Evolutionary conservation across 2,888 invertebrate genomes (phyloP).

Genomic region (Philereme vetulata): DNA sequence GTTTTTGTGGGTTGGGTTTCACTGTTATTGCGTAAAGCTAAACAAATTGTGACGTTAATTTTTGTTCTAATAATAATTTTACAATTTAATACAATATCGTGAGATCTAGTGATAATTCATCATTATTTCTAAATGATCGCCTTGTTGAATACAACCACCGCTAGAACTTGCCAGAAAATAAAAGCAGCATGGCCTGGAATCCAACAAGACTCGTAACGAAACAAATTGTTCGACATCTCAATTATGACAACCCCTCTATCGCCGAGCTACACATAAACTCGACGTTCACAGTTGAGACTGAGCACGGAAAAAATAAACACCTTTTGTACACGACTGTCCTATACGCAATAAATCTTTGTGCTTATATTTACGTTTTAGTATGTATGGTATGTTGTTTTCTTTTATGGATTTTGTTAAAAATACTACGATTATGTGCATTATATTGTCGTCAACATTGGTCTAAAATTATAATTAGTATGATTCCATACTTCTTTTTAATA

Average conservation of each 20-base stretch:
- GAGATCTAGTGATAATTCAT: neutral
- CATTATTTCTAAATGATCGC: conserved; percentile 1
- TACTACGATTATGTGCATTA: too few relatives aligned
- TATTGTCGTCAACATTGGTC: too few relatives aligned
- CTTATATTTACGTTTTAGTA: conserved; percentile 8
- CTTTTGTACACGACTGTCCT: conserved; percentile 18
- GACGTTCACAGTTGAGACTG: conserved; percentile 31
- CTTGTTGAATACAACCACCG: conserved; percentile 10
- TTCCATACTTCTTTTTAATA: too few relatives aligned
- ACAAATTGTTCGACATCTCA: conserved; percentile 39
- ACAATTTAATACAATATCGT: neutral
- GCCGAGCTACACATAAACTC: conserved; percentile 36
- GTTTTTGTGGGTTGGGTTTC: conserved; percentile 22
- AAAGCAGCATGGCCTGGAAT: conserved; percentile 27
- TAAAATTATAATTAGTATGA: too few relatives aligned
- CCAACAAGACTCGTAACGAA: conserved; percentile 36
- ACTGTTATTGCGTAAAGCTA: conserved; percentile 23
- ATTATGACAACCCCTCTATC: conserved; percentile 35
- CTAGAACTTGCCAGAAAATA: conserved; percentile 18
- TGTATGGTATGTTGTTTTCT: conserved; percentile 1
- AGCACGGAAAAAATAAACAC: conserved; percentile 24
- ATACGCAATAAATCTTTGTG: conserved; percentile 15
- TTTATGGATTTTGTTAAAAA: neutral
- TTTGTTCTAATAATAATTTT: conserved; percentile 20
- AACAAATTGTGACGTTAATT: conserved; percentile 16